Conservation (phyloP, 2,797 vertebrate species). For the Buceros bicornis region DNA sequence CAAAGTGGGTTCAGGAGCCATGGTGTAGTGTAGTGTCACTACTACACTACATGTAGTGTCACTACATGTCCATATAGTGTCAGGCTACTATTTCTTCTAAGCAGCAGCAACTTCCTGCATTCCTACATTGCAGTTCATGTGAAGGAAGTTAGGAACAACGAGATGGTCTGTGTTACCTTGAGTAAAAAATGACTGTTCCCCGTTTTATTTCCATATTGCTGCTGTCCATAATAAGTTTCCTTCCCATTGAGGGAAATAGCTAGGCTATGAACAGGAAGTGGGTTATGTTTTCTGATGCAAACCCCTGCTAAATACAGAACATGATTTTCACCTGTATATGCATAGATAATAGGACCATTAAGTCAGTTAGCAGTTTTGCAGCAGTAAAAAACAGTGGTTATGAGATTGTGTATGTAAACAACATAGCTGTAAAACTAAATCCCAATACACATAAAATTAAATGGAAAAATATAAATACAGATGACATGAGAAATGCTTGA, state of each 20-base stretch:
- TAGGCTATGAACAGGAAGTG: background rate
- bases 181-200: background rate
- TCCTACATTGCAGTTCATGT: background rate
- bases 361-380: background rate
- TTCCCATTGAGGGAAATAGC: background rate
- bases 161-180: background rate
- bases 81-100: background rate
- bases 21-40: too few species aligned
- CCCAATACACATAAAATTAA: background rate
- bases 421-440: background rate
- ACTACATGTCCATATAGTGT: background rate
- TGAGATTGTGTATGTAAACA: background rate
- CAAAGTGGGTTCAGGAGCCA: background rate
- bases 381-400: background rate
- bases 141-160: background rate
- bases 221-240: background rate
- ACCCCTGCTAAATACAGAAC: background rate
- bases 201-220: background rate
- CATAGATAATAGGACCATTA: background rate
- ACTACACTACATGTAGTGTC: too few species aligned
- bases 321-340: background rate
- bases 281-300: background rate
- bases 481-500: background rate
- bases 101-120: background rate
- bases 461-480: background rate